Percentiles rank a stretch among this genome's conserved stretches.
phyloP scores from a whole-genome alignment of 2,888 invertebrate genomes.

The Prosapia bicincta region DNA sequence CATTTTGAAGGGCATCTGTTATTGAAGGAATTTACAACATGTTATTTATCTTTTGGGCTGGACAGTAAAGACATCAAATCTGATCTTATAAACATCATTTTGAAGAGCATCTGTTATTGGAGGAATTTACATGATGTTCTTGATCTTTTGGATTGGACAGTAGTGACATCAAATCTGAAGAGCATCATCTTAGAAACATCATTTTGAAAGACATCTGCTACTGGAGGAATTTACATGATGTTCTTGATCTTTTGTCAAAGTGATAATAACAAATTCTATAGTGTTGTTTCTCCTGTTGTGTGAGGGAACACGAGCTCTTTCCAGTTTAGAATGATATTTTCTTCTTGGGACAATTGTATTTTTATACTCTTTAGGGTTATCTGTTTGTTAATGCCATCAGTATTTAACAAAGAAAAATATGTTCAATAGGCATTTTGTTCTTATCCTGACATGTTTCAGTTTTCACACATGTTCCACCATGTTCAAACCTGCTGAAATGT shows the following conservation, averaged over 20 bases:
- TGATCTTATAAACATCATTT: not conserved
- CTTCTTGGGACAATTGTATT: too few species aligned
- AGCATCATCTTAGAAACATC: not conserved
- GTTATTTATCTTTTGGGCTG: not conserved
- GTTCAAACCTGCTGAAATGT: too few species aligned
- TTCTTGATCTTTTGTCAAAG: not conserved
- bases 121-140: not conserved
- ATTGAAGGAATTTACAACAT: not conserved
- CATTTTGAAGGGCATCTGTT: not conserved
- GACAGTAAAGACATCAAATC: conserved; percentile 14
- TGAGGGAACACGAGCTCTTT: too few species aligned
- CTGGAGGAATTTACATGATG: not conserved
- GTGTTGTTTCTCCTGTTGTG: too few species aligned
- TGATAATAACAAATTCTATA: too few species aligned
- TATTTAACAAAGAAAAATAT: too few species aligned
- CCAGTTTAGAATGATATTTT: too few species aligned
- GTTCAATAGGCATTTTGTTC: too few species aligned
- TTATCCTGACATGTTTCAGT: too few species aligned
- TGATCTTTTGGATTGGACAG: conserved; percentile 20
- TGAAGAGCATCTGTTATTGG: not conserved
- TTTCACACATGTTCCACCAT: too few species aligned
- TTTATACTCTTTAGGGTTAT: too few species aligned
- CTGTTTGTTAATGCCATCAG: too few species aligned
- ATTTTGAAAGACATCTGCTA: not conserved
- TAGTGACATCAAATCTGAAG: conserved; percentile 13